Percentiles rank a stretch among this genome's conserved stretches.
phyloP scores from a whole-genome alignment of 2,888 invertebrate genomes.

The Platerodrilus igneus region DNA sequence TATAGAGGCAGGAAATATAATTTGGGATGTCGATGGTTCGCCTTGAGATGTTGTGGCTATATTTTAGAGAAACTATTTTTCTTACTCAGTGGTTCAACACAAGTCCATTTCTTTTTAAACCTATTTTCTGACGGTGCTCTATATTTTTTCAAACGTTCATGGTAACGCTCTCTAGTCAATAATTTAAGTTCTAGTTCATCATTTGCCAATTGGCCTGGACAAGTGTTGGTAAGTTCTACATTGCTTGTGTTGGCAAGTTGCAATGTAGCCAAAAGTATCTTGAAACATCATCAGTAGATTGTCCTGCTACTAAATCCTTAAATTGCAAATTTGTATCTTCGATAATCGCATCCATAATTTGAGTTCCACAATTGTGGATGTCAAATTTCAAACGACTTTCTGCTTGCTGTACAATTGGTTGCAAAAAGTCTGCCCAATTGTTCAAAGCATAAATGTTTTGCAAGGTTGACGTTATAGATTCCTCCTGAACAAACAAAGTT shows the following conservation, averaged over 20 bases:
- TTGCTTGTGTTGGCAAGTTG: slow-evolving; percentile 52
- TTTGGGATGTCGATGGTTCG: no score
- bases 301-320: slow-evolving; percentile 48
- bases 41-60: no score
- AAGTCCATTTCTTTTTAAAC: no score
- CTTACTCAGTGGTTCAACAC: no score
- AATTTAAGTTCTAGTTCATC: slow-evolving; percentile 40
- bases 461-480: no score
- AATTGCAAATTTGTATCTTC: slow-evolving; percentile 45
- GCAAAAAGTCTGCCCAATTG: slow-evolving; percentile 58
- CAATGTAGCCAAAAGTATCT: slow-evolving; percentile 62
- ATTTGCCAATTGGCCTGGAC: slow-evolving; percentile 37
- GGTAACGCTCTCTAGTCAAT: slow-evolving; percentile 39
- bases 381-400: slow-evolving; percentile 55
- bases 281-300: slow-evolving; percentile 55
- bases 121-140: slow-evolving; percentile 41
- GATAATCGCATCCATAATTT: slow-evolving; percentile 46
- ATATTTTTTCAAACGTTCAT: slow-evolving; percentile 41
- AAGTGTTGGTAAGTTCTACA: slow-evolving; percentile 37
- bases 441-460: no score
- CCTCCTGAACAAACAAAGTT: no score
- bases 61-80: no score
- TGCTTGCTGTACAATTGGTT: slow-evolving; percentile 52
- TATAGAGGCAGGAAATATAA: no score
- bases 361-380: slow-evolving; percentile 57